Base-by-base conservation (phyloP, 2,797 vertebrate genomes). In the Dallia pectoralis region DNA sequence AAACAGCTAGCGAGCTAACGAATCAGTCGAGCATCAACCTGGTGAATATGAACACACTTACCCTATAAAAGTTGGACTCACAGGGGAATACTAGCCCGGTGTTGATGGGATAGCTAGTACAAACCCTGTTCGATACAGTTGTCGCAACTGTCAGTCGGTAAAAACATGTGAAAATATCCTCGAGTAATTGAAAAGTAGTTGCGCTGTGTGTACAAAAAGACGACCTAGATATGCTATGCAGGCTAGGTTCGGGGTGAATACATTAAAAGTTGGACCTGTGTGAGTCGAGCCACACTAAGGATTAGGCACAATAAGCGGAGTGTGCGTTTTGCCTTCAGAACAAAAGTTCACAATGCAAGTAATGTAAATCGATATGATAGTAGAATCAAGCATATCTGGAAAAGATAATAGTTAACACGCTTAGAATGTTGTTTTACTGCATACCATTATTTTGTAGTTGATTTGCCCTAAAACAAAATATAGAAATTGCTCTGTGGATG, bases 251-350 rank as follows among this genome's bases (percentile, higher is more conserved):
- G 75, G 78, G 70, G 77, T 74, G 85, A 83, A 77, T 79, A 80
- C 78, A 84, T 85, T 85, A 85, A 89, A 90, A 90, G 84, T 91
- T 89, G 77, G 63, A 12, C 19, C 40, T 44, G 40, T 44, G 40
- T 44, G 9, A 44, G 14, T 44, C 40, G 40, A 44, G 77, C 62
- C 75, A 76, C 74, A 44, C 11, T 44, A 44, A 11, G 40, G 40
- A 44, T 14, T 11, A 14, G 40, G 40, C 40, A 44, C 40, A 82
- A 77, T 2, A 62, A n/a, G 56, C 25, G 71, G 40, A 44, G 14
- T 44, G 11, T 44, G 40, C 40, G 40, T 44, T 44, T 44, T 44
- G 40, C 40, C 40, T 44, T 44, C 40, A 44, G 12, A 44, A 44
- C 40, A 44, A 44, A 44, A 44, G 40, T 44, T 44, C 40, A 14